These are phyloP conservation scores for Chalcosyrphus nemorum DNA, from an alignment of 2,888 invertebrate species.

Conservation along the genomic window DNA sequence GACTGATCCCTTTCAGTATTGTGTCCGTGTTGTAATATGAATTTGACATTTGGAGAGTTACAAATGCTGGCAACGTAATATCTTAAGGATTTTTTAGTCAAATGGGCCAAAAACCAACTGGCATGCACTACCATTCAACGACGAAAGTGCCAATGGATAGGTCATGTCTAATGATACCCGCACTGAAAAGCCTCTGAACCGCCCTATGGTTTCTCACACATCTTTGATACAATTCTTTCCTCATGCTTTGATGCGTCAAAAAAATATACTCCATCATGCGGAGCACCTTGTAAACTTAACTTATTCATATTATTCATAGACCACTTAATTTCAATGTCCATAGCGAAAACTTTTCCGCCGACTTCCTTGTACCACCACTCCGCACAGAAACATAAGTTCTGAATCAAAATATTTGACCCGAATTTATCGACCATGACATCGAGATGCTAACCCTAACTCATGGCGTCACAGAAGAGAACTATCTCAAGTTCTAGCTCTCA, in stretches of 20 bases:
- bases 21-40: too few relatives aligned
- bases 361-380: slow-evolving; percentile 14
- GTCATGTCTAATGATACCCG: too few relatives aligned
- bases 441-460: slow-evolving; percentile 22
- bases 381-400: slow-evolving; percentile 23
- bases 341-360: slow-evolving; percentile 12
- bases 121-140: too few relatives aligned
- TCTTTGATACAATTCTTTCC: neutral
- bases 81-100: too few relatives aligned
- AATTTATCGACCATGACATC: slow-evolving; percentile 68
- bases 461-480: neutral
- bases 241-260: neutral
- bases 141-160: too few relatives aligned
- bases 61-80: too few relatives aligned
- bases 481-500: slow-evolving; percentile 17
- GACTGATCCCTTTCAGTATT: too few relatives aligned
- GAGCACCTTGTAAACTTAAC: neutral
- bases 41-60: too few relatives aligned
- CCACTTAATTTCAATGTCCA: neutral
- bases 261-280: neutral
- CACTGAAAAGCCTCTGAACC: too few relatives aligned
- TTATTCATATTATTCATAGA: neutral
- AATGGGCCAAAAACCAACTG: too few relatives aligned
- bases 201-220: neutral
- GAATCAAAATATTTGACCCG: slow-evolving; percentile 53